Evolutionary conservation across 2,113 vertebrate genomes (phyloP).

Genomic region (Mormyrus iriodes): DNA sequence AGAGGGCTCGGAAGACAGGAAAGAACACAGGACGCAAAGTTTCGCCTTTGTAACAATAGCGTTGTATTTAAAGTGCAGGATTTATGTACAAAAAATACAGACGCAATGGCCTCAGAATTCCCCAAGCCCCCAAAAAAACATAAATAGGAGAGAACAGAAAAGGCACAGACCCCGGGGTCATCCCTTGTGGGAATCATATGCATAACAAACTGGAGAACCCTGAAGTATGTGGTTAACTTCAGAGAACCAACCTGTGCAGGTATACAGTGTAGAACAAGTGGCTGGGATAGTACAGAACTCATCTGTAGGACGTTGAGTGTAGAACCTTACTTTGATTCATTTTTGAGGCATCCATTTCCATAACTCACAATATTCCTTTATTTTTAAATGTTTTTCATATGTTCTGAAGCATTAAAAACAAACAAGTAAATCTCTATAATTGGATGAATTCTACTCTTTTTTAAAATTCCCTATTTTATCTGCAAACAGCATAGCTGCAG

Average conservation of each 20-base stretch:
- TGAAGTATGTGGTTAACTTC: background rate
- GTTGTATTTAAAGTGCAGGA: constrained; percentile 62
- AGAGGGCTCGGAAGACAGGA: background rate
- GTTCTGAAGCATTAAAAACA: background rate
- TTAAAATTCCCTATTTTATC: background rate
- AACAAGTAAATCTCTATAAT: background rate
- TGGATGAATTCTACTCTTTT: background rate
- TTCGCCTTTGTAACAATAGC: constrained; percentile 24
- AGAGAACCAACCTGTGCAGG: background rate
- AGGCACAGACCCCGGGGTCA: background rate
- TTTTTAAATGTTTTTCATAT: background rate
- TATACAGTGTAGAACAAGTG: background rate
- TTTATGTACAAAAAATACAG: constrained; percentile 65
- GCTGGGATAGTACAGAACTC: background rate
- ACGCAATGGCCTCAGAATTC: constrained; percentile 44
- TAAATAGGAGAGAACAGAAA: constrained; percentile 62
- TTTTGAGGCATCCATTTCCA: background rate
- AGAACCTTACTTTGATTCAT: background rate
- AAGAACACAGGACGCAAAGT: background rate
- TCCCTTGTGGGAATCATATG: background rate
- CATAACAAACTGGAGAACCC: background rate
- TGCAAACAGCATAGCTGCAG: background rate
- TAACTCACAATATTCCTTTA: background rate
- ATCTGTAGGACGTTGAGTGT: background rate
- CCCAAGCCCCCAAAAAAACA: constrained; percentile 43